phyloP scores from a whole-genome alignment of 1,140 invertebrate species.

The Orius insidiosus region DNA sequence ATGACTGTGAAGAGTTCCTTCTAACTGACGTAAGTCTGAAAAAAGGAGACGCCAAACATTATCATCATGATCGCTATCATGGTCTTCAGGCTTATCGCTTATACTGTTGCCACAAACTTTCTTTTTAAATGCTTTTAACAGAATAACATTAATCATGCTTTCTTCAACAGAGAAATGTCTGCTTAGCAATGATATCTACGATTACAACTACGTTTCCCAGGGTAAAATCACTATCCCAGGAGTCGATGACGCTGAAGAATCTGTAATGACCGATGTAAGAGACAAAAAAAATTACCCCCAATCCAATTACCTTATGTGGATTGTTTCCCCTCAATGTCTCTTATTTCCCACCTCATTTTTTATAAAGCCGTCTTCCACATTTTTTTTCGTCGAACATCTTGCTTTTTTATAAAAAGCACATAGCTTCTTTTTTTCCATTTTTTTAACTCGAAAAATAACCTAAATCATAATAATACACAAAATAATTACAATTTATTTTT shows the following conservation, averaged over 20 bases:
- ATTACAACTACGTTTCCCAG: conserved; percentile 58
- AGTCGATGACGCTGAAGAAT: conserved; percentile 60
- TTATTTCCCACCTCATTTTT: background rate
- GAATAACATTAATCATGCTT: conserved; percentile 4
- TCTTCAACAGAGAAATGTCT: conserved; percentile 30
- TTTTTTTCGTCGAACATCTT: conserved; percentile 1
- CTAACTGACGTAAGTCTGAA: conserved; percentile 74
- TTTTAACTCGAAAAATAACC: background rate
- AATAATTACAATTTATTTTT: no score
- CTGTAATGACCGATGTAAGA: conserved; percentile 54
- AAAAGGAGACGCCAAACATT: background rate
- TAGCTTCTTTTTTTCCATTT: conserved; percentile 1
- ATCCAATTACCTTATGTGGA: background rate
- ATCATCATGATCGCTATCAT: no score
- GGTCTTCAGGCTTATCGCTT: background rate
- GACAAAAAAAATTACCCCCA: conserved; percentile 7
- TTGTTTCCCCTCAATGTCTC: background rate
- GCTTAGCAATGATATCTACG: conserved; percentile 43
- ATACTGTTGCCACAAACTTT: background rate
- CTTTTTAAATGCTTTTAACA: background rate
- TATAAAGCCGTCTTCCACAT: background rate
- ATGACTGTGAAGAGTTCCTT: conserved; percentile 82
- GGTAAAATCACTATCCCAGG: conserved; percentile 56
- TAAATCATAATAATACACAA: no score
- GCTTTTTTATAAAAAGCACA: conserved; percentile 3